These are phyloP conservation scores for Megaceryle torquata DNA, from an alignment of 2,113 vertebrate genomes.

Conservation along the genomic window DNA sequence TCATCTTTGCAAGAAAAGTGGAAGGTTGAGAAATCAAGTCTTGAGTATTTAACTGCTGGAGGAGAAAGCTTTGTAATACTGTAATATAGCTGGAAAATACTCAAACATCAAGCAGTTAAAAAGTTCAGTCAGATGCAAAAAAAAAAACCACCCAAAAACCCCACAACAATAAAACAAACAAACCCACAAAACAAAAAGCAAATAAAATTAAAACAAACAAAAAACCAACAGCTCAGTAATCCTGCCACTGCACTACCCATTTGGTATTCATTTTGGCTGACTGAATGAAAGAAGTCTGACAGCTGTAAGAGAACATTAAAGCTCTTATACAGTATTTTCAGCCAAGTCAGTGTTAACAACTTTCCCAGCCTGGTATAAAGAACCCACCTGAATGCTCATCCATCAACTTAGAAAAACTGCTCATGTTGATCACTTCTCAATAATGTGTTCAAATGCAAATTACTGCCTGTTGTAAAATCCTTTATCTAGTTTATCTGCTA, in stretches of 20 bases:
- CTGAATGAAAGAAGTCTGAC: neutral
- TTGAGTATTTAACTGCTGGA: neutral
- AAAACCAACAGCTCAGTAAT: neutral
- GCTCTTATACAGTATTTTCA: neutral
- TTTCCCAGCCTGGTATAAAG: neutral
- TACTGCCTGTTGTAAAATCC: neutral
- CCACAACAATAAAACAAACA: neutral
- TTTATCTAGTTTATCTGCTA: neutral
- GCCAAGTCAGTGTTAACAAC: neutral
- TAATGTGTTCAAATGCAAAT: neutral
- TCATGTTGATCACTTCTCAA: neutral
- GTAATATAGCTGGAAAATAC: neutral
- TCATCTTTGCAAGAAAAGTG: neutral
- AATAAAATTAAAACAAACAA: neutral
- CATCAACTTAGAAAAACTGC: neutral
- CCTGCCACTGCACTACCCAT: fast-evolving
- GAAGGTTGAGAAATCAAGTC: neutral
- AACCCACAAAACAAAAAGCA: neutral
- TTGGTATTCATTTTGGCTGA: neutral
- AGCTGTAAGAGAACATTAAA: neutral
- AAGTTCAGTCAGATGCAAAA: neutral
- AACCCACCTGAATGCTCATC: neutral
- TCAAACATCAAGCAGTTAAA: neutral
- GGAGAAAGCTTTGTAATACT: neutral
- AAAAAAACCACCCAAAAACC: neutral